phyloP scores from a whole-genome alignment of 2,113 vertebrate genomes.

The Clarias batrachus region DNA sequence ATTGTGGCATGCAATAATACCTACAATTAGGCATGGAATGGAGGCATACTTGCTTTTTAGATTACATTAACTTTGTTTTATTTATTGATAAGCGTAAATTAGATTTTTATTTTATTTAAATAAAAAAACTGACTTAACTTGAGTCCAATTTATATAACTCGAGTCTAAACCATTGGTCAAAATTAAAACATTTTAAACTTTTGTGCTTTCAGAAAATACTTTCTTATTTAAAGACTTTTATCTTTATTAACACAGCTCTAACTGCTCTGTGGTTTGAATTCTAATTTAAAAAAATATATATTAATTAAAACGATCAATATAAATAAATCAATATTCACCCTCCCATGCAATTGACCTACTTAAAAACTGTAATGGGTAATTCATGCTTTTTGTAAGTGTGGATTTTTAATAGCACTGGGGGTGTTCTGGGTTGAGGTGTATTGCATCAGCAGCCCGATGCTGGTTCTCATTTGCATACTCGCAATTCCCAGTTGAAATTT shows the following conservation, averaged over 20 bases:
- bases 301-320: not conserved
- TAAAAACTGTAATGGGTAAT: not conserved
- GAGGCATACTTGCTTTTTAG: not conserved
- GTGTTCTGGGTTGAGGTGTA: not conserved
- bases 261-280: not conserved
- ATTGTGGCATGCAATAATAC: not conserved
- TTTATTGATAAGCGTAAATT: not conserved
- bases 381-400: not conserved
- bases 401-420: not conserved
- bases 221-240: too few relatives aligned
- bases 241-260: not conserved
- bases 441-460: not conserved
- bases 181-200: not conserved
- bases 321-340: not conserved
- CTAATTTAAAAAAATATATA: not conserved
- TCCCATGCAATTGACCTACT: slow-evolving; percentile 9
- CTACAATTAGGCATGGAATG: not conserved
- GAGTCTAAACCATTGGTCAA: not conserved
- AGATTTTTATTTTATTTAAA: not conserved
- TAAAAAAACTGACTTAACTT: not conserved
- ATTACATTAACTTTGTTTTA: not conserved
- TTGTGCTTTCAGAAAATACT: not conserved
- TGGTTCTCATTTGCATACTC: not conserved
- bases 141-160: not conserved
- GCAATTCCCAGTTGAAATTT: slow-evolving; percentile 10